Evolutionary conservation across 1,140 invertebrate genomes (phyloP).

Genomic region (Drosophila nannoptera): DNA sequence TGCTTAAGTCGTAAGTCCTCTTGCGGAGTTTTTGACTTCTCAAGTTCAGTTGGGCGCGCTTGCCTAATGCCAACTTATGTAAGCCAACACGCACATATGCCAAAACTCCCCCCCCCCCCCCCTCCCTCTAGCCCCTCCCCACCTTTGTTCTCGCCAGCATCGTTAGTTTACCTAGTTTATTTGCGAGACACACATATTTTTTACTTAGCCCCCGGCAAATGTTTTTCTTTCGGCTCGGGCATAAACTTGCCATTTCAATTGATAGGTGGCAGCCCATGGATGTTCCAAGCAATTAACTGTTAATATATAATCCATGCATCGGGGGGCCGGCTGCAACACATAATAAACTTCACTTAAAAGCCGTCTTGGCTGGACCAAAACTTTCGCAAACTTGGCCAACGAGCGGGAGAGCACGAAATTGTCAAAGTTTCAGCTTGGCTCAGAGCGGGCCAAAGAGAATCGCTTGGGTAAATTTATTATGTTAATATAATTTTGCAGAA

Average conservation of each 20-base stretch:
- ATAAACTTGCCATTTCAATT: slow-evolving; percentile 72
- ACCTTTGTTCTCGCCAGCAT: slow-evolving; percentile 11
- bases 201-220: slow-evolving; percentile 49
- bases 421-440: neutral
- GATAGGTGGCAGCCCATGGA: slow-evolving; percentile 48
- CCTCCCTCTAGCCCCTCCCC: slow-evolving; percentile 27
- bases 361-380: slow-evolving; percentile 1
- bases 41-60: slow-evolving; percentile 60
- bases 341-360: slow-evolving; percentile 10
- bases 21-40: slow-evolving; percentile 75
- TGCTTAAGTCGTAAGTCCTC: slow-evolving; percentile 65
- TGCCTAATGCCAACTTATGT: slow-evolving; percentile 68
- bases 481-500: neutral
- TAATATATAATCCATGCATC: slow-evolving; percentile 13
- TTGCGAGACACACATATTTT: slow-evolving; percentile 56
- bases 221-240: slow-evolving; percentile 27
- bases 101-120: slow-evolving; percentile 4
- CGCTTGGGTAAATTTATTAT: neutral
- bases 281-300: slow-evolving; percentile 18
- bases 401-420: neutral
- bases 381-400: neutral
- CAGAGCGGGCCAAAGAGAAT: no score
- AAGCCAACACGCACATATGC: slow-evolving; percentile 48
- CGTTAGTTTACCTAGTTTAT: slow-evolving; percentile 57
- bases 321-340: neutral